Evolutionary conservation across 2,797 vertebrate species (phyloP).

Genomic region (Bovichtus diacanthus): DNA sequence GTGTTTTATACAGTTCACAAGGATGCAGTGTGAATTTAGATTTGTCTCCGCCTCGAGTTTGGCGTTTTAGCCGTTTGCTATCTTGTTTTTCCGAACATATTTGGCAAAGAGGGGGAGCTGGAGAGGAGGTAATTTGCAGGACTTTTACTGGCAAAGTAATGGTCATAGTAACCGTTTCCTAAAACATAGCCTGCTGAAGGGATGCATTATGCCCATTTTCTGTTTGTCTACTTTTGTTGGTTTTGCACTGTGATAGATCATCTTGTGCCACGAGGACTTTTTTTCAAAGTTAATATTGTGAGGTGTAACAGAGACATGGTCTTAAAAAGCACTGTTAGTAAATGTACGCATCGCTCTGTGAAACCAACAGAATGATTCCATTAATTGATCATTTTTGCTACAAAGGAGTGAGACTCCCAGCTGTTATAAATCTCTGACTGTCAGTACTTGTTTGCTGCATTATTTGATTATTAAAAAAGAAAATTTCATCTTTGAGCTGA

Average conservation of each 20-base stretch:
- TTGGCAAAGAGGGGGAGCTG: no score
- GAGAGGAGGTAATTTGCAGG: no score
- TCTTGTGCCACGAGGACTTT: not conserved
- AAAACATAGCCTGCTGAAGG: not conserved
- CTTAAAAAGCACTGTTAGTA: not conserved
- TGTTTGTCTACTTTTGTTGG: not conserved
- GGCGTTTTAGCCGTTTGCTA: no score
- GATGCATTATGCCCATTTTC: not conserved
- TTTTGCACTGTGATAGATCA: not conserved
- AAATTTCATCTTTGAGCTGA: not conserved
- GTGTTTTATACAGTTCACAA: not conserved
- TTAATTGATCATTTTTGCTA: not conserved
- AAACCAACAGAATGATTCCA: not conserved
- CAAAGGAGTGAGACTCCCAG: not conserved
- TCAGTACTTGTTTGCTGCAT: not conserved
- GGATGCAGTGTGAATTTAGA: not conserved
- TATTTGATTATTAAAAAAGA: not conserved
- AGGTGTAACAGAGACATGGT: not conserved
- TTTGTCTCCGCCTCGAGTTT: not conserved
- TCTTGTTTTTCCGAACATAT: no score
- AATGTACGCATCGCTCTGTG: not conserved
- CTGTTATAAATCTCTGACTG: not conserved
- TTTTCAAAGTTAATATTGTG: no score
- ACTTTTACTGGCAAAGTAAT: not conserved
- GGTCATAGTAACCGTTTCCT: not conserved